phyloP scores from a whole-genome alignment of 2,797 vertebrate species.

The Karalla daura region DNA sequence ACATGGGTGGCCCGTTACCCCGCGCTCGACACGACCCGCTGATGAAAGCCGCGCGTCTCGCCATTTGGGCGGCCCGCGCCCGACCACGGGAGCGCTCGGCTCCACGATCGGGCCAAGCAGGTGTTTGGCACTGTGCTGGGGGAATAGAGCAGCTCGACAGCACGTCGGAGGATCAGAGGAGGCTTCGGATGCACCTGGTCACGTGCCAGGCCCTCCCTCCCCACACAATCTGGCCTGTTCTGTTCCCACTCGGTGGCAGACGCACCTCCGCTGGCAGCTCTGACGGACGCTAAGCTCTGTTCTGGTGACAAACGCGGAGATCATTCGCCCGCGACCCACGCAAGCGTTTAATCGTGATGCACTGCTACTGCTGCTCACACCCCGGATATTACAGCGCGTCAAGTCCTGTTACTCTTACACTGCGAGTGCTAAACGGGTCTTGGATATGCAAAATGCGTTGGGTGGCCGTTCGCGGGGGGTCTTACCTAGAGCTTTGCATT shows the following conservation, averaged over 20 bases:
- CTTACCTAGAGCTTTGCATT: background rate
- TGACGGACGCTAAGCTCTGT: slow-evolving; percentile 73
- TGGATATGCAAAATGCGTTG: slow-evolving; percentile 2
- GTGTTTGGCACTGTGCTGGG: slow-evolving; percentile 72
- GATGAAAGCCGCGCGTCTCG: slow-evolving; percentile 61
- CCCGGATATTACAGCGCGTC: slow-evolving; percentile 45
- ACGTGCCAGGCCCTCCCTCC: slow-evolving; percentile 73
- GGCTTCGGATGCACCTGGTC: slow-evolving; percentile 77
- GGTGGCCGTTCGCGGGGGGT: slow-evolving; percentile 1
- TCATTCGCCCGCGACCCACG: slow-evolving; percentile 76
- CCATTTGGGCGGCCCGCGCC: slow-evolving; percentile 58
- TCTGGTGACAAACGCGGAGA: slow-evolving; percentile 79
- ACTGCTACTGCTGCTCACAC: slow-evolving; percentile 73
- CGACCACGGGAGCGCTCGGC: slow-evolving; percentile 56
- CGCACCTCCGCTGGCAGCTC: slow-evolving; percentile 78
- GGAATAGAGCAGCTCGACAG: slow-evolving; percentile 71
- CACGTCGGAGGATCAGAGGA: slow-evolving; percentile 78
- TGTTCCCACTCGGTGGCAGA: slow-evolving; percentile 77
- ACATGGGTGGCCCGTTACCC: slow-evolving; percentile 37
- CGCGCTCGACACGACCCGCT: slow-evolving; percentile 27
- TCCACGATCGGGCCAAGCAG: slow-evolving; percentile 74
- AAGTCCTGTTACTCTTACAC: slow-evolving; percentile 44
- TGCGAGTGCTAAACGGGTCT: slow-evolving; percentile 16
- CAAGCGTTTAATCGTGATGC: slow-evolving; percentile 74
- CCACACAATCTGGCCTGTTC: slow-evolving; percentile 83